Conservation (phyloP, 92 coral and sea anemone genomes). For the Porites cylindrica region DNA sequence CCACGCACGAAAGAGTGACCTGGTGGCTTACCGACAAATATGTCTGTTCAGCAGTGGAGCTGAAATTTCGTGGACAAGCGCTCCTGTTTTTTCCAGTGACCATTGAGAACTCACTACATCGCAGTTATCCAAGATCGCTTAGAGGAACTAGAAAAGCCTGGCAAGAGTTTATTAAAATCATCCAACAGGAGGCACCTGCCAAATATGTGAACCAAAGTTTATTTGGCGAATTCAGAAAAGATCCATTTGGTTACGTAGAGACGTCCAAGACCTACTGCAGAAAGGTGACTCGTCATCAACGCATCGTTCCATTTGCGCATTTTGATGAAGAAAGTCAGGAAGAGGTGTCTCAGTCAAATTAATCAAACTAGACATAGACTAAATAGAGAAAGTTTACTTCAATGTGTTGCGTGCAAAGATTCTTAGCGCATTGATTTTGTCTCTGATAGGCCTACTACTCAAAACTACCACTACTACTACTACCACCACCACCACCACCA, state of each 20-base stretch:
- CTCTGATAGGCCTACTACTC: too few species aligned
- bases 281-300: slow-evolving; percentile 37
- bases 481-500: too few species aligned
- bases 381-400: too few species aligned
- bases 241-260: not conserved
- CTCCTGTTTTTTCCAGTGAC: slow-evolving; percentile 44
- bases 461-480: too few species aligned
- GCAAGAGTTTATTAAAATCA: slow-evolving; percentile 8
- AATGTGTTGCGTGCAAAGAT: too few species aligned
- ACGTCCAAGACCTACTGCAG: slow-evolving; percentile 38
- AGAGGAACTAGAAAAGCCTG: not conserved
- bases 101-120: not conserved
- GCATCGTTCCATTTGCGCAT: slow-evolving; percentile 43
- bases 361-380: too few species aligned
- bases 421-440: too few species aligned
- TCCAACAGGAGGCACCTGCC: not conserved
- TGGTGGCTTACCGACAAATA: slow-evolving; percentile 52
- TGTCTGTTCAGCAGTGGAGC: slow-evolving; percentile 39
- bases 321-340: slow-evolving; percentile 11
- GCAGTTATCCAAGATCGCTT: slow-evolving; percentile 6
- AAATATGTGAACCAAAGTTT: not conserved
- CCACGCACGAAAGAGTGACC: not conserved
- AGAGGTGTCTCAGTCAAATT: not conserved
- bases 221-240: not conserved
- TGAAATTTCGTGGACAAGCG: slow-evolving; percentile 54